Base-by-base conservation (phyloP, 2,888 invertebrate genomes). In the Drosophila bunnanda region DNA sequence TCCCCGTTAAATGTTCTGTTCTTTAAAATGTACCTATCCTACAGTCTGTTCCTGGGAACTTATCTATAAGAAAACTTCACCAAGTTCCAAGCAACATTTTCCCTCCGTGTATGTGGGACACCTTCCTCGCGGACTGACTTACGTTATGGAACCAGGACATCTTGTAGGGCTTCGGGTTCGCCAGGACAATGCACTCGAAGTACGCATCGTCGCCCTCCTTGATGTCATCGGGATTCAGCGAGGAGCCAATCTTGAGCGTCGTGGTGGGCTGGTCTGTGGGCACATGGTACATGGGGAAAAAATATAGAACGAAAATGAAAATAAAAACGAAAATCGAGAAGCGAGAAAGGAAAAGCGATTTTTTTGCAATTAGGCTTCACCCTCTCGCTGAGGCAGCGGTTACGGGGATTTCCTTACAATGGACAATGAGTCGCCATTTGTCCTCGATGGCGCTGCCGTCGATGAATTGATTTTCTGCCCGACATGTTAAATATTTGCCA, bases 191-290 rank as follows among this genome's bases (percentile, higher is more conserved):
- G 92, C 97, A 97, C 91, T 97, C 97, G 92, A 97, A 97, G 92
- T 97, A 97, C 68, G 97, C 97, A 92, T 97, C 97, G 90, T 96
- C 97, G 38, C 97, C 96, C 93, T 97, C 97, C 92, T 97, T 97
- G 91, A 97, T 97, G 92, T 96, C 96, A 81, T 96, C 95, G 12
- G 97, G 96, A 92, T 97, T 96, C 82, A 97, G 93, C 85, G 95
- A 96, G 76, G 96, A 95, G 56, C 97, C 97, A 95, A 97, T 96
- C 93, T 95, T 96, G 81, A 97, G 93, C 77, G 95, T 95, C 36
- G 97, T 96, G 74, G 96, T 95, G 20, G 97, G 97, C 82, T 95
- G 94, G 93, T 96, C 97, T 97, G 94, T 55, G 93, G 34, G 17
- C 60, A 61, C 34, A 55, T 93, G 90, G 39, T 10, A 46, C n/a